These are phyloP conservation scores for Anoncus sp. DNA, from an alignment of 2,888 invertebrate genomes.

Conservation along the genomic window DNA sequence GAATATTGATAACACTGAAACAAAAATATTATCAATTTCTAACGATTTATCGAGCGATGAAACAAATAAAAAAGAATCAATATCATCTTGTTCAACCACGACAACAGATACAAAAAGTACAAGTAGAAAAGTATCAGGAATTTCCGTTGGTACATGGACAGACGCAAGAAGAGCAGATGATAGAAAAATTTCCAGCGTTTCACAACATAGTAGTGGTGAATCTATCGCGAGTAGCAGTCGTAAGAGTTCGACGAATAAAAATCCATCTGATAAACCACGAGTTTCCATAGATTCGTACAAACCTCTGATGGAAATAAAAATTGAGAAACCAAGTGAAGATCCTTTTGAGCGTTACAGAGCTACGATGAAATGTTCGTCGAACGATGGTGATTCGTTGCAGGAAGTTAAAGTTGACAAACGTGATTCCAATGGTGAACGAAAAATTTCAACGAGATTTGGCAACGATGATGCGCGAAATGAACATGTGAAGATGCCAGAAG, in stretches of 20 bases:
- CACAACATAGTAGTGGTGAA: constrained; percentile 56
- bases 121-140: constrained; percentile 62
- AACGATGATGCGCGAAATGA: constrained; percentile 48
- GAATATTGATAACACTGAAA: background rate
- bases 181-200: constrained; percentile 63
- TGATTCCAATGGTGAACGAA: constrained; percentile 22
- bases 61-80: constrained; percentile 35
- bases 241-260: constrained; percentile 63
- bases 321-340: constrained; percentile 71
- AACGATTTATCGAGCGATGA: background rate
- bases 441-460: constrained; percentile 33
- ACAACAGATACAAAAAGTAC: constrained; percentile 47
- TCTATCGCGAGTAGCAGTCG: constrained; percentile 52
- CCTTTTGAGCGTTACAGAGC: constrained; percentile 71
- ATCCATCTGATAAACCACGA: constrained; percentile 63
- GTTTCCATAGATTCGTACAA: constrained; percentile 72
- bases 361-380: constrained; percentile 55
- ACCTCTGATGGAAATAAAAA: constrained; percentile 69
- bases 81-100: constrained; percentile 48
- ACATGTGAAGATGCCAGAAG: constrained; percentile 34
- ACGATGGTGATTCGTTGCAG: constrained; percentile 47
- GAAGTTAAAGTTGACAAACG: constrained; percentile 54
- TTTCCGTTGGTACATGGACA: constrained; percentile 65
- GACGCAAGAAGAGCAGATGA: constrained; percentile 44
- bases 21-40: background rate